Percentiles rank a stretch among this genome's conserved stretches.
Conservation (phyloP, 1,140 invertebrate species). For the Trypoxylus dichotomus region DNA sequence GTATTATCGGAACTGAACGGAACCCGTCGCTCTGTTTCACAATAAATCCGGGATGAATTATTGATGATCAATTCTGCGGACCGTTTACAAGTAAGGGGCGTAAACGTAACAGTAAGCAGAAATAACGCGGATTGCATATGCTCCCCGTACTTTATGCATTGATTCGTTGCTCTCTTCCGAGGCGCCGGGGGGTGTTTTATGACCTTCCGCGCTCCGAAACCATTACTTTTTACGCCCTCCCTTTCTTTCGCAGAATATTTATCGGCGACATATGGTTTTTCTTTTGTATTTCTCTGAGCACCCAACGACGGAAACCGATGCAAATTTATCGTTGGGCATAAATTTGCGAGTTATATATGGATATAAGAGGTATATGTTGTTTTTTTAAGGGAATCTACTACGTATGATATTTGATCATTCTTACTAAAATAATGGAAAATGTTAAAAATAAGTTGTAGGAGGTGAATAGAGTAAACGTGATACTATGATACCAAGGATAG, state of each 20-base stretch:
- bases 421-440: no score
- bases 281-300: background rate
- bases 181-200: conserved; percentile 38
- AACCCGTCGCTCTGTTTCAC: background rate
- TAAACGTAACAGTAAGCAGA: conserved; percentile 35
- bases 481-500: no score
- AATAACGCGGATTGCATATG: conserved; percentile 39
- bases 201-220: conserved; percentile 26
- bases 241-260: conserved; percentile 12
- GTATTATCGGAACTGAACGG: background rate
- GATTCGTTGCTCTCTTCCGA: conserved; percentile 35
- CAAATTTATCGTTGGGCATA: conserved; percentile 11
- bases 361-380: background rate
- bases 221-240: conserved; percentile 10
- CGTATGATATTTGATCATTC: background rate
- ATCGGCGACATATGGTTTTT: conserved; percentile 25
- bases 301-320: background rate
- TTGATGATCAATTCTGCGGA: conserved; percentile 36
- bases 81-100: conserved; percentile 37
- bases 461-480: no score
- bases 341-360: background rate
- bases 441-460: no score
- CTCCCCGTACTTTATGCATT: conserved; percentile 43
- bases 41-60: conserved; percentile 41
- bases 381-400: background rate